Percentiles rank a stretch among this genome's conserved stretches.
Conservation (phyloP, 2,113 vertebrate genomes). For the Coptodon rendalli region DNA sequence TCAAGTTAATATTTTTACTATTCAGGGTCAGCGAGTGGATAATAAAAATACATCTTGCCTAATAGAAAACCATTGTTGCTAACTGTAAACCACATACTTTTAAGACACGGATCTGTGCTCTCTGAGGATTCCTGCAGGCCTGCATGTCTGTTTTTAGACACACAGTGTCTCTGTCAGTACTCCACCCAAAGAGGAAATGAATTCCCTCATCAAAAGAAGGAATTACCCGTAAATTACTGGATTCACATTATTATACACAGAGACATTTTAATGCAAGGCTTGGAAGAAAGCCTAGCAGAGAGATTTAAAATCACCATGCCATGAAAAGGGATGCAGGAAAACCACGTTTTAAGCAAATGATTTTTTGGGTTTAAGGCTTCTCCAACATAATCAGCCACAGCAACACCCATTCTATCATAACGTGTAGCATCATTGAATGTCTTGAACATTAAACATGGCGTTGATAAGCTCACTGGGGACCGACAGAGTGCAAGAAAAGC, state of each 20-base stretch:
- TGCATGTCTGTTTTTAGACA: conserved; percentile 1
- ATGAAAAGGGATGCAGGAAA: background rate
- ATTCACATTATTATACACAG: background rate
- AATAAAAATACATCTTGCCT: background rate
- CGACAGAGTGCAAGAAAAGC: conserved; percentile 37
- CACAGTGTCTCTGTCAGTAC: background rate
- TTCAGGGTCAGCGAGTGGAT: background rate
- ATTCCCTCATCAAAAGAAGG: conserved; percentile 20
- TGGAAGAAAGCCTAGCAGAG: background rate
- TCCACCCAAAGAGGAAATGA: background rate
- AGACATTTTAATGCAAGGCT: background rate
- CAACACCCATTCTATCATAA: background rate
- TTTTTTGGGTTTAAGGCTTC: background rate
- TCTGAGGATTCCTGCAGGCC: background rate
- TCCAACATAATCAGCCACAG: background rate
- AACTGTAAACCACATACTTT: background rate
- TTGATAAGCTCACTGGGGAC: conserved; percentile 28
- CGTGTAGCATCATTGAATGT: background rate
- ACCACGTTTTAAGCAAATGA: background rate
- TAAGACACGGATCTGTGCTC: background rate
- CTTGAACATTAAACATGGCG: conserved; percentile 47
- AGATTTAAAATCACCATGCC: background rate
- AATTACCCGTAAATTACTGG: background rate
- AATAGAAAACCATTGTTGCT: background rate
- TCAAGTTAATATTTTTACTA: background rate